Percentiles rank a stretch among this genome's conserved stretches.
These are phyloP conservation scores for Nipponia nippon DNA, from an alignment of 2,113 vertebrate species.

Conservation along the genomic window DNA sequence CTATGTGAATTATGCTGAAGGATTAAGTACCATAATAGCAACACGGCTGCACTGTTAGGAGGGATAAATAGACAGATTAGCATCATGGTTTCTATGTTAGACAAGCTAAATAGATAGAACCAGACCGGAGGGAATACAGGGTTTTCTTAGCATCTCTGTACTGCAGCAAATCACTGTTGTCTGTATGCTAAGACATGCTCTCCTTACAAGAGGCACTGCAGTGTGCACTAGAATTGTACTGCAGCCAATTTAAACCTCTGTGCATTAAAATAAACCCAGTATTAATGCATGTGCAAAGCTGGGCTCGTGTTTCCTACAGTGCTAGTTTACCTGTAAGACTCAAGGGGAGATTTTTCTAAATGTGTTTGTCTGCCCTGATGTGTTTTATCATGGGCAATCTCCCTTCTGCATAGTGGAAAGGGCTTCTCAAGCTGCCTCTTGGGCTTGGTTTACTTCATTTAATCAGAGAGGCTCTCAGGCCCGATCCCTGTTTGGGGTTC, in stretches of 20 bases:
- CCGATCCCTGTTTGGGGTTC: neutral
- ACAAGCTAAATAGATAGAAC: conserved; percentile 39
- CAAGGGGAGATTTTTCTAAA: neutral
- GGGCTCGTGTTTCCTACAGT: neutral
- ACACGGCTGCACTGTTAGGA: conserved; percentile 33
- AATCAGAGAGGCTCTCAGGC: neutral
- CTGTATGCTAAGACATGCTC: neutral
- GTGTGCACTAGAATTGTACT: neutral
- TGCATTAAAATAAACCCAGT: neutral
- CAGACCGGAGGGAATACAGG: conserved; percentile 15
- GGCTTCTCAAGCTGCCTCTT: neutral
- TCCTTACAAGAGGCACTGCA: neutral
- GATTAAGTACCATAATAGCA: conserved; percentile 39
- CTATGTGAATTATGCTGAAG: conserved; percentile 37
- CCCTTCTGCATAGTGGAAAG: neutral
- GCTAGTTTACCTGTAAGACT: neutral
- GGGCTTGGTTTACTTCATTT: neutral
- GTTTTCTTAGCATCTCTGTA: neutral
- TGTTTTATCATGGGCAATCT: neutral
- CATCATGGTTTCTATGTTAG: conserved; percentile 5
- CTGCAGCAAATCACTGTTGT: neutral
- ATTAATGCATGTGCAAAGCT: neutral
- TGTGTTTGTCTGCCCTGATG: neutral
- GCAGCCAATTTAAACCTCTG: neutral
- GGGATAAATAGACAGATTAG: conserved; percentile 49